phyloP scores from a whole-genome alignment of 2,888 invertebrate genomes.

The Homarus gammarus region DNA sequence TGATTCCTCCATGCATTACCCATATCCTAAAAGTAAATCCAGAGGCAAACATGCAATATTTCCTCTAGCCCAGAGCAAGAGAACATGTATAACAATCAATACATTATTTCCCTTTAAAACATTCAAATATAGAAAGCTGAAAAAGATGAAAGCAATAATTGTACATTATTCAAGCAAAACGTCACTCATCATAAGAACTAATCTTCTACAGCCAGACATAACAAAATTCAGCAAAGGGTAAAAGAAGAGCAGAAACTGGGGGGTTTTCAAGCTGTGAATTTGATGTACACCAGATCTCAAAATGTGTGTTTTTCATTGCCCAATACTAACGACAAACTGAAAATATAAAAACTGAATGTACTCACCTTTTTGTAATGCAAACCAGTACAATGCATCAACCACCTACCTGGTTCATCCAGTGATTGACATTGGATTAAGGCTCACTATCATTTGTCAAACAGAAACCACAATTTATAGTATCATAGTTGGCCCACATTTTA shows the following conservation, averaged over 20 bases:
- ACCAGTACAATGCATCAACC: neutral
- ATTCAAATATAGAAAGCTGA: neutral
- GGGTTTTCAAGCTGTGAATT: neutral
- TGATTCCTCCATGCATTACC: neutral
- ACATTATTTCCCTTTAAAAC: neutral
- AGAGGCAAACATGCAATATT: neutral
- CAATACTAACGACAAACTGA: neutral
- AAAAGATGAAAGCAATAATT: neutral
- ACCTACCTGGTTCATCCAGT: neutral
- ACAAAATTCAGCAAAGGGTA: neutral
- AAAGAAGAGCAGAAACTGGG: neutral
- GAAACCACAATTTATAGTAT: too few species aligned
- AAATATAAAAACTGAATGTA: too few species aligned
- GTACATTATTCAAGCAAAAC: neutral
- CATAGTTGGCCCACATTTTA: too few species aligned
- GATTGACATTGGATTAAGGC: neutral
- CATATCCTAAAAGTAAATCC: neutral
- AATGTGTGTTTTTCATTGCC: neutral
- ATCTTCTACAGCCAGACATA: neutral
- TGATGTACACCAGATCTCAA: conserved; percentile 1
- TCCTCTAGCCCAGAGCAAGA: too few species aligned
- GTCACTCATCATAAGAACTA: neutral
- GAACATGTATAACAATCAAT: neutral
- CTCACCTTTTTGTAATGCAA: neutral
- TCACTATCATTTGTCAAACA: neutral